Conservation (phyloP, 2,113 vertebrate genomes). For the Coreoperca whiteheadi region DNA sequence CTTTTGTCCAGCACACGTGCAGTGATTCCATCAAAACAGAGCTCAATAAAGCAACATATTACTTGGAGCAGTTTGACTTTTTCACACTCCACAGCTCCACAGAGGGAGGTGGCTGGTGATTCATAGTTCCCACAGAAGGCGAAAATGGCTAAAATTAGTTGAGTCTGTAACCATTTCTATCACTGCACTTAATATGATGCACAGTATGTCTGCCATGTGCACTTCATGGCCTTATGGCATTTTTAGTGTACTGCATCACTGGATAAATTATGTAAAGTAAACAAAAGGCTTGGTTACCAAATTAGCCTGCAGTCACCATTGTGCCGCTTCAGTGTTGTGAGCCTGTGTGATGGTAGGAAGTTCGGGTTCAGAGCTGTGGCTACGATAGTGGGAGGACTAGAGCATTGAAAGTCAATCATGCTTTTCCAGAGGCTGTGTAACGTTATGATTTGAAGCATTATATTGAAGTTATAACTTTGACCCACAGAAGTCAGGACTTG, state of each 20-base stretch:
- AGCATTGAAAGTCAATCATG: conserved; percentile 7
- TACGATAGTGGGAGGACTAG: background rate
- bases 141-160: background rate
- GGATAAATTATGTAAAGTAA: background rate
- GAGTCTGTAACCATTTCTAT: background rate
- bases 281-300: background rate
- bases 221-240: background rate
- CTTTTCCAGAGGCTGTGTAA: background rate
- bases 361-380: background rate
- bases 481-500: conserved; percentile 20
- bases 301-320: background rate
- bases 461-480: conserved; percentile 29
- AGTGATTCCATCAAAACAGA: conserved; percentile 6
- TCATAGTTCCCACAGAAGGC: background rate
- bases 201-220: too few relatives aligned
- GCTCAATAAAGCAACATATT: conserved; percentile 1
- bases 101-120: conserved; percentile 24
- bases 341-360: background rate
- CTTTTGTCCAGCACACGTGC: background rate
- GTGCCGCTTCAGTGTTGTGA: background rate
- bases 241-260: background rate
- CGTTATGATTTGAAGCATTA: conserved; percentile 15
- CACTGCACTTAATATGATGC: too few relatives aligned
- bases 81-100: background rate
- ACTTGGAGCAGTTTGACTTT: background rate